A percentile compares a stretch with the other conserved stretches of the same genome.
These are phyloP conservation scores for Silurus meridionalis DNA, from an alignment of 2,113 vertebrate species.

Conservation along the genomic window DNA sequence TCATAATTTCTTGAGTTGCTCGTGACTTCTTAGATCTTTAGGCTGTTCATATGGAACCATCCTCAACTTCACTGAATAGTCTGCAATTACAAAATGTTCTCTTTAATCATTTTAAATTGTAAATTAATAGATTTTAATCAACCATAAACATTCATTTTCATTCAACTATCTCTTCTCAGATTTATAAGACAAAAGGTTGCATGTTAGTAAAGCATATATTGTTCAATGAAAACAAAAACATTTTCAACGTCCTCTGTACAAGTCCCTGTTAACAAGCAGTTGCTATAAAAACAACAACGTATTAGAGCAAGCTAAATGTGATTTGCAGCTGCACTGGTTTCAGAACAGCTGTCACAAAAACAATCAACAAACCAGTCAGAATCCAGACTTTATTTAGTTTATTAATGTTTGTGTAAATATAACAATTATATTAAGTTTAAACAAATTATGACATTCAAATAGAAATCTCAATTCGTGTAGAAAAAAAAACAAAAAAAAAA, in stretches of 20 bases:
- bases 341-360: background rate
- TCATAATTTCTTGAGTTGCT: no score
- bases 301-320: background rate
- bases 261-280: background rate
- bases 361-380: background rate
- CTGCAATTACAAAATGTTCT: no score
- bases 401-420: background rate
- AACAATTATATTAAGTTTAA: constrained; percentile 1
- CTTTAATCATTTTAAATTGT: no score
- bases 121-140: no score
- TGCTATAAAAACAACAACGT: background rate
- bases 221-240: no score
- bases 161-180: background rate
- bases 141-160: no score
- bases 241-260: background rate
- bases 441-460: background rate
- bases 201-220: background rate
- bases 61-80: no score
- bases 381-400: background rate
- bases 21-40: no score
- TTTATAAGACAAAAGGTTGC: background rate
- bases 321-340: background rate
- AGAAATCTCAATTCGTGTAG: background rate
- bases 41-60: no score
- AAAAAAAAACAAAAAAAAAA: background rate